Base-by-base conservation (phyloP, 2,113 vertebrate species). In the Amia ocellicauda region DNA sequence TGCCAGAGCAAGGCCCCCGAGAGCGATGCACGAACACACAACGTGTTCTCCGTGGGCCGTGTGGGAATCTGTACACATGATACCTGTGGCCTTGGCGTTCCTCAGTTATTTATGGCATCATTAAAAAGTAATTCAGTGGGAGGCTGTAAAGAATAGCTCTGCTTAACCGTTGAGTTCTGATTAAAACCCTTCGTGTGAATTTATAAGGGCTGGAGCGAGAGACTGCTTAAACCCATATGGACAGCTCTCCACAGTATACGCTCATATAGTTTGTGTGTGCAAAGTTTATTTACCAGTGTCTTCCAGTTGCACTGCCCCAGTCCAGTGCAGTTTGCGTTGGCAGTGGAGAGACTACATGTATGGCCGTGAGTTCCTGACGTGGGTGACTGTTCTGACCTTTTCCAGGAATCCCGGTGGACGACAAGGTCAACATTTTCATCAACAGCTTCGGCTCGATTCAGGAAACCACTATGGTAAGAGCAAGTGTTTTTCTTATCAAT, bases 401-500 rank as follows among this genome's bases (percentile, higher is more conserved):
- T 78, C 7, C 72, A 99, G 97, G 94, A 49, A 95, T 95, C 78
- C 97, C 97, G 58, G 95, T 99, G 1, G 96, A 99, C 75, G 96
- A 97, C 69, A 88, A 92, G 70, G 94, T 99, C 69, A 99, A 99
- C 75, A 99, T 99, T 81, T 99, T 99, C 85, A 99, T 99, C 85
- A 99, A 99, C 88, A 99, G 95, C 77, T 99, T 99, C 82, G 96
- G 97, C 47, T 99, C 97, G 41, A 99, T 99, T 82, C 97, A 99
- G 75, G 97, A 99, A 78, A 98, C 97, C 24, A 99, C 97, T 24
- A 99, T 99, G 96, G 97, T 98, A 91, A 93, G 88, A 71, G 41
- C 57, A 7, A 36, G 31, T 36, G 31, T 5, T 36, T 36, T 36
- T 7, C n/a, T n/a, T n/a, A n/a, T n/a, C n/a, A n/a, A n/a, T n/a